Conservation (phyloP, 1,140 invertebrate genomes). For the Drosophila quadrilineata region DNA sequence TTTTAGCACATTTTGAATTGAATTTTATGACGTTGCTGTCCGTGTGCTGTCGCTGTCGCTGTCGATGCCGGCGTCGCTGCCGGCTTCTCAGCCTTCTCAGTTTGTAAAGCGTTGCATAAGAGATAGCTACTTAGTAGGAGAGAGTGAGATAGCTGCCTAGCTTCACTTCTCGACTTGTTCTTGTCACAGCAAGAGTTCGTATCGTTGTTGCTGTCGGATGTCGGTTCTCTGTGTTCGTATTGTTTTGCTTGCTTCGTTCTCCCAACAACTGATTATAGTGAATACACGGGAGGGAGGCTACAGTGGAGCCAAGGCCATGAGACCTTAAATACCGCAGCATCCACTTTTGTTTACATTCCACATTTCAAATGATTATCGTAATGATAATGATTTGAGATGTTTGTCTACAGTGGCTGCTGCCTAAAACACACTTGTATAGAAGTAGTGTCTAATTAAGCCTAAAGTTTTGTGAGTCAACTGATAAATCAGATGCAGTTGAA, state of each 20-base stretch:
- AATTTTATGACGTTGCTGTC: conserved; percentile 23
- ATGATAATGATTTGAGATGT: conserved; percentile 49
- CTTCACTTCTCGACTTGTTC: conserved; percentile 1
- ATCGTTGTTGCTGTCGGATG: conserved; percentile 17
- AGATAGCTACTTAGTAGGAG: conserved; percentile 15
- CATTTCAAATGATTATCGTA: conserved; percentile 46
- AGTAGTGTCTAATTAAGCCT: not conserved
- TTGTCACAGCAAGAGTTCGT: conserved; percentile 11
- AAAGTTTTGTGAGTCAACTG: not conserved
- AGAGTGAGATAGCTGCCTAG: not conserved
- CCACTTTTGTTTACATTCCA: conserved; percentile 60
- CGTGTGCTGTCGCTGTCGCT: no score
- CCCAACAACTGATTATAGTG: conserved; percentile 19
- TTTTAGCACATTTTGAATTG: conserved; percentile 12
- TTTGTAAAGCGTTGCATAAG: conserved; percentile 37
- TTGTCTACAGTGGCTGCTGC: conserved; percentile 22
- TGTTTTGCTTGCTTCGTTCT: conserved; percentile 4
- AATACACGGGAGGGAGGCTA: conserved; percentile 4
- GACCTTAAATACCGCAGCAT: conserved; percentile 55
- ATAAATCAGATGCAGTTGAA: not conserved
- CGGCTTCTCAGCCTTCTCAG: not conserved
- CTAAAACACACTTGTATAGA: not conserved
- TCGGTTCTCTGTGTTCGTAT: not conserved
- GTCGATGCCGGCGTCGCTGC: no score
- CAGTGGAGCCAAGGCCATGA: conserved; percentile 50